Evolutionary conservation across 2,888 invertebrate species (phyloP).

Genomic region (Troides oblongomaculatus): DNA sequence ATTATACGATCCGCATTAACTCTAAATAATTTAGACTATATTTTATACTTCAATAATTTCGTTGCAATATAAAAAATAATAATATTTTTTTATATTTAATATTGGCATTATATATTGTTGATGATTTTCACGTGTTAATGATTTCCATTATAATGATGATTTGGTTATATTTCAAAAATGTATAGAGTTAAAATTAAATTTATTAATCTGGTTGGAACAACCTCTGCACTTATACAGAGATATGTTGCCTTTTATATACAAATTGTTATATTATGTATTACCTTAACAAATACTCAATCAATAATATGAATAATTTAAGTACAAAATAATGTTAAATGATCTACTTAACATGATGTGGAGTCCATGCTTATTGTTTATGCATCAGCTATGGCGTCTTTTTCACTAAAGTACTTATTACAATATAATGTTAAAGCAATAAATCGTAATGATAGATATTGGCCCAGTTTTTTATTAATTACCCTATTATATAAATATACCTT

Average conservation of each 20-base stretch:
- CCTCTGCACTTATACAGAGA: constrained; percentile 7
- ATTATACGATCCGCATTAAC: constrained; percentile 6
- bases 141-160: background rate
- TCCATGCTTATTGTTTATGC: constrained; percentile 6
- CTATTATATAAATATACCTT: too few relatives aligned
- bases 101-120: background rate
- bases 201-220: background rate
- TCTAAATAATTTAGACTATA: background rate
- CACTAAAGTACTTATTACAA: constrained; percentile 26
- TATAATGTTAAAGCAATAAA: constrained; percentile 12
- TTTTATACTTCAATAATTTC: background rate
- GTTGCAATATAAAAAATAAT: background rate
- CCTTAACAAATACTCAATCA: constrained; percentile 29
- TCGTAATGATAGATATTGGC: constrained; percentile 8
- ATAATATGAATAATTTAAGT: constrained; percentile 22
- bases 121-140: background rate
- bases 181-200: background rate
- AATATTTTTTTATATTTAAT: background rate
- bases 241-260: constrained; percentile 37
- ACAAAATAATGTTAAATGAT: constrained; percentile 27
- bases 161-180: background rate
- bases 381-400: constrained; percentile 13
- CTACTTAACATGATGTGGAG: constrained; percentile 24
- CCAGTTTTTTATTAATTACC: constrained; percentile 16
- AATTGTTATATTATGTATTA: constrained; percentile 22